Evolutionary conservation across 1,140 invertebrate species (phyloP), one percentile per base, ranked within the genome.

Genomic region (Drosophila repleta): DNA sequence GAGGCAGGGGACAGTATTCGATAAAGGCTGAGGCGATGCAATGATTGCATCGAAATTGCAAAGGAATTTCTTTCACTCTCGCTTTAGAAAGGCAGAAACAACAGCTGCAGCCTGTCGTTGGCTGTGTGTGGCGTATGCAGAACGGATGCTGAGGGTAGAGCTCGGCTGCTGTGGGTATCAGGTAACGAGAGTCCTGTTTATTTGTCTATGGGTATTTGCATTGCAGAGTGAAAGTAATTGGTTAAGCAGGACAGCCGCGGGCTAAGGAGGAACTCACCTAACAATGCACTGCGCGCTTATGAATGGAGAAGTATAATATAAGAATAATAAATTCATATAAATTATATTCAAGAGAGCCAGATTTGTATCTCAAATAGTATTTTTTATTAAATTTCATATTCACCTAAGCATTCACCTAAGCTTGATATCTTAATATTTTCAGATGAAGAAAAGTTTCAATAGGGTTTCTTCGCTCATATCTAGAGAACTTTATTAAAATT

Each of bases 41-140:
- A 67, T 49, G 58, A 84, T 80, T 80, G 62, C 65, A 74, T 67
- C 26, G 35, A 67, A 85, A 77, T 66, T 74, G 81, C 73, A 51
- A 74, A 63, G 43, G 46, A 80, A 85, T 64, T 64, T 8, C 39
- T 43, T 17, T 43, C 39, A 17, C 39, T 43, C 39, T 43, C 49
- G 55, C 29, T 57, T 56, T 70, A 32, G 60, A 49, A 39, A 45
- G 15, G 43, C 15, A 18, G 37, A 37, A 26, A 35, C 58, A 78
- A 62, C 81, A 87, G 77, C 82, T 87, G 81, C 82, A 81, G 81
- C 55, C 24, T 4, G 29, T 29, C 18, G 1, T 39, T 20, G 0
- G 1, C 7, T 29, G 45, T 11, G 20, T 60, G 56, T 66, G 67
- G 63, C 55, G 58, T 69, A 75, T 81, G 74, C 70, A 78, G 70